Evolutionary conservation across 2,797 vertebrate genomes (phyloP), one percentile per base, ranked within the genome.

Genomic region (Myotis daubentonii): DNA sequence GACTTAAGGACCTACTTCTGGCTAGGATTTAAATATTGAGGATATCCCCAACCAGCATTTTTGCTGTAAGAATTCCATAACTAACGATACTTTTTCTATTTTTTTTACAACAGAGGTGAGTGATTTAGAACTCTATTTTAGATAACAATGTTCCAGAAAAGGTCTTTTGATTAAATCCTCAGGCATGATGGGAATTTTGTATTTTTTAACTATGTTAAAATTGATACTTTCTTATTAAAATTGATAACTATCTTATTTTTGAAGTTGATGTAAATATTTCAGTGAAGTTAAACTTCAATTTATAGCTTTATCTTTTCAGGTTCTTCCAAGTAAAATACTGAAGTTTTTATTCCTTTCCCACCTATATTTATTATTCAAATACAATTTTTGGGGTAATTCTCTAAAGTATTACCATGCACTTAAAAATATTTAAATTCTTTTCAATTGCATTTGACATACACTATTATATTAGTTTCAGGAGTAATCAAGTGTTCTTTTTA

Each of bases 291-390:
- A 90, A 22, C 55, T 87, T 89, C 5, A 94, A 87, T 23, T 53
- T 87, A 89, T 20, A 89, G 30, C 86, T 95, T 93, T 72, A 70
- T 79, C 15, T 87, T 95, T 92, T 70, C 53, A 93, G 47, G 60
- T 79, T 38, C 2, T 19, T 79, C 72, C 17, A 94, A 95, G 76
- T 92, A 72, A 51, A 84, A 89, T 92, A 87, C 22, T 94, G 33
- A 81, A 5, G 36, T 62, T 95, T 79, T 78, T 22, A 89, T 66
- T 83, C 72, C 36, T 57, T 87, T 94, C 49, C 75, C 5, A 68
- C 10, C 28, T 41, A 71, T 33, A 71, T 47, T 94, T 93, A 33
- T 65, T 22, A 85, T 44, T 85, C 41, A 13, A 2, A 71, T 66
- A 82, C 2, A 41, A 78, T n/a, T n/a, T 92, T 74, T 41, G 30